Evolutionary conservation across 2,113 vertebrate species (phyloP).

Genomic region (Callocephalon fimbriatum): DNA sequence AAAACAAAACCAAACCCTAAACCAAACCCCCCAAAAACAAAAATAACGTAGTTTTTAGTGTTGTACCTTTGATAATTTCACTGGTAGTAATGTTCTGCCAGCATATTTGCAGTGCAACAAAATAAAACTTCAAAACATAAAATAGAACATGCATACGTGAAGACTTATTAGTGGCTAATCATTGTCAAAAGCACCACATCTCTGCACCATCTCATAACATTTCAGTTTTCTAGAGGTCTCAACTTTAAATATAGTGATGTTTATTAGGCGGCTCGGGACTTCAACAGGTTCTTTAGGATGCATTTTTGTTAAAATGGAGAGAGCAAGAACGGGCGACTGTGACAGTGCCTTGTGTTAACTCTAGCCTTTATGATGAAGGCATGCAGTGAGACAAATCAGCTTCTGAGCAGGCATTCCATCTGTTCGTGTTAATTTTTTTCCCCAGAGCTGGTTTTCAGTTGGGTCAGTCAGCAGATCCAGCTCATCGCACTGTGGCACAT

Average conservation of each 20-base stretch:
- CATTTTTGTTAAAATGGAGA: background rate
- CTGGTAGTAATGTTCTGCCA: background rate
- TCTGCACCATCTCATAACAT: background rate
- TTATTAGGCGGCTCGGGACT: background rate
- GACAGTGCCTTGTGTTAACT: background rate
- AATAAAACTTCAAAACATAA: background rate
- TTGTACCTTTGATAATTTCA: background rate
- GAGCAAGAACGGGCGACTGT: background rate
- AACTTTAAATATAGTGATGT: background rate
- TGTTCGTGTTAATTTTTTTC: accelerated
- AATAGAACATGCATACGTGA: accelerated
- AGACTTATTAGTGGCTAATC: background rate
- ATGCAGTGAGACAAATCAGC: background rate
- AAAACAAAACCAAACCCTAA: background rate
- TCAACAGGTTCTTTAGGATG: background rate
- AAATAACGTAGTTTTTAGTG: accelerated
- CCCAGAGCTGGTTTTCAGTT: background rate
- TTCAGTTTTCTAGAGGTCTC: background rate
- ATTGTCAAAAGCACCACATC: background rate
- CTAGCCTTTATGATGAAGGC: background rate
- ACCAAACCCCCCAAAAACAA: background rate
- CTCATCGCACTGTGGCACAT: background rate
- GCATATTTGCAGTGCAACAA: background rate
- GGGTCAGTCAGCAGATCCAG: background rate
- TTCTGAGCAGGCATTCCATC: background rate